phyloP scores from a whole-genome alignment of 2,888 invertebrate genomes.

The Lamellibrachia columna region DNA sequence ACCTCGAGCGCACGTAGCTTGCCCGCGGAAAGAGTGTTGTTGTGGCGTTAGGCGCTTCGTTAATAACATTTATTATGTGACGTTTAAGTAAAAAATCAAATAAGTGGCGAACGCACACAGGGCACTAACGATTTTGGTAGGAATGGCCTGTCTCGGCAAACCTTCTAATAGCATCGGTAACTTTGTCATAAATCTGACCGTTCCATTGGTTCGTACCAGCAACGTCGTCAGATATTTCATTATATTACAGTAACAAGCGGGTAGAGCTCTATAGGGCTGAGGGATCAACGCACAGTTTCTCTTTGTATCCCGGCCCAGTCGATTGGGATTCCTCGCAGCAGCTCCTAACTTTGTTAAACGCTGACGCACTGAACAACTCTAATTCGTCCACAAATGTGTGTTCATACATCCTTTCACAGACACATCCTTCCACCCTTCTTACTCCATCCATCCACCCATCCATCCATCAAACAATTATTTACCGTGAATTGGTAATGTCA shows the following conservation, averaged over 20 bases:
- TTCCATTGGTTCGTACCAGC: not conserved
- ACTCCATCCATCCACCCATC: no score
- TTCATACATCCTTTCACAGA: no score
- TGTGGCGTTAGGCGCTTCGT: not conserved
- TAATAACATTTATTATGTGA: not conserved
- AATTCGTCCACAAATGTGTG: not conserved
- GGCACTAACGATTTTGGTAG: not conserved
- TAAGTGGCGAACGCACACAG: not conserved
- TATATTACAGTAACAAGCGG: not conserved
- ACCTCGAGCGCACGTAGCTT: not conserved
- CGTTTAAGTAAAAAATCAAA: not conserved
- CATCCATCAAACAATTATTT: no score
- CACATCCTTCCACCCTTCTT: no score
- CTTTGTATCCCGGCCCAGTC: not conserved
- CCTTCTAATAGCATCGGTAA: not conserved
- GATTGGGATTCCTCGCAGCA: not conserved
- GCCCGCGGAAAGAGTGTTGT: not conserved
- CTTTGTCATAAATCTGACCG: not conserved
- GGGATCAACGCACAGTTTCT: not conserved
- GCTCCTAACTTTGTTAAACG: not conserved
- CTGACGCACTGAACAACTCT: not conserved
- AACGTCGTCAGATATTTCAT: not conserved
- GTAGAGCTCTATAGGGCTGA: not conserved
- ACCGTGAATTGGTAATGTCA: no score
- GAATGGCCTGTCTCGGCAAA: not conserved